Conservation (phyloP, 1,140 invertebrate species). For the Pseudachorutes palmiensis region DNA sequence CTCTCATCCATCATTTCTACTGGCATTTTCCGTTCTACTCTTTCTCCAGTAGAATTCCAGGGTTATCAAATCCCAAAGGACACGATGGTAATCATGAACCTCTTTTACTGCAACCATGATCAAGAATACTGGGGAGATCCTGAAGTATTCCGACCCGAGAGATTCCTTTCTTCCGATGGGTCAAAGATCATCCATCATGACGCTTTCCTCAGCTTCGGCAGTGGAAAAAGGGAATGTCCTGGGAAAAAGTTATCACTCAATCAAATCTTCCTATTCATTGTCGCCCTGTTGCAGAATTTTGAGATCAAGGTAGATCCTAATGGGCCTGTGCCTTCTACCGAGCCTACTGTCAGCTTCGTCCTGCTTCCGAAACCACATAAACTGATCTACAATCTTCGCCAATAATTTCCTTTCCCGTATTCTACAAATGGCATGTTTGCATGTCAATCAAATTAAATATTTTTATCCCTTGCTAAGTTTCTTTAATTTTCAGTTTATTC, state of each 20-base stretch:
- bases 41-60: conserved; percentile 35
- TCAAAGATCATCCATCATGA: conserved; percentile 43
- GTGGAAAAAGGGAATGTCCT: conserved; percentile 69
- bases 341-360: background rate
- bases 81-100: conserved; percentile 70
- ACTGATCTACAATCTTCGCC: background rate
- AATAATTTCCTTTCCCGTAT: too few species aligned
- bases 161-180: conserved; percentile 54
- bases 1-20: conserved; percentile 1
- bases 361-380: conserved; percentile 10
- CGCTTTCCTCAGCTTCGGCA: background rate
- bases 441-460: background rate
- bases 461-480: too few species aligned
- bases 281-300: conserved; percentile 67
- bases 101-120: conserved; percentile 63
- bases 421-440: background rate
- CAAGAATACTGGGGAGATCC: conserved; percentile 60
- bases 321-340: background rate
- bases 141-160: conserved; percentile 62
- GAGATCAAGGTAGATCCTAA: conserved; percentile 51
- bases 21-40: conserved; percentile 3
- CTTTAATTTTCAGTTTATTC: background rate
- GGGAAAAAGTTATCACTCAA: conserved; percentile 72
- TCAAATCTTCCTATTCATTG: conserved; percentile 74
- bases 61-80: conserved; percentile 50